Evolutionary conservation across 2,113 vertebrate species (phyloP).

Genomic region (Sardina pilchardus): DNA sequence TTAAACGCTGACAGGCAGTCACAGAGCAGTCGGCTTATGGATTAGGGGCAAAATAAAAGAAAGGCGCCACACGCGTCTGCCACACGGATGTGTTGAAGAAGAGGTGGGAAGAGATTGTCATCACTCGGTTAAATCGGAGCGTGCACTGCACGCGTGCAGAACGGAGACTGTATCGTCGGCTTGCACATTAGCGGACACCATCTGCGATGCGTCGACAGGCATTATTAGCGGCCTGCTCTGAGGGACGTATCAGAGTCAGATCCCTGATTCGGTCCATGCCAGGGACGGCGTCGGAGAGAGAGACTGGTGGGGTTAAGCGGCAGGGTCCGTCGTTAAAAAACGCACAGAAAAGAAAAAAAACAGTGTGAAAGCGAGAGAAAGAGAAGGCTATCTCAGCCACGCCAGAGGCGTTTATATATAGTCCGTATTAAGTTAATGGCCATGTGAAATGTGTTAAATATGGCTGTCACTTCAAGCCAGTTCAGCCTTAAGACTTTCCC

Average conservation of each 20-base stretch:
- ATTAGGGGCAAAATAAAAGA: background rate
- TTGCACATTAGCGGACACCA: background rate
- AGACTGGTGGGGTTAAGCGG: no score
- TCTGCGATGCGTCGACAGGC: background rate
- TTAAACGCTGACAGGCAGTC: conserved; percentile 1
- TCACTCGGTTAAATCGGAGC: background rate
- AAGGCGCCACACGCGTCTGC: background rate
- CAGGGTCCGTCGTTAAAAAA: no score
- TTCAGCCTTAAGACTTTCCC: background rate
- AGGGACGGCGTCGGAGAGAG: background rate
- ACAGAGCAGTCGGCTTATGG: background rate
- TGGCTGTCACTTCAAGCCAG: background rate
- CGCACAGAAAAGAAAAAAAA: no score
- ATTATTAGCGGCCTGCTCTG: background rate
- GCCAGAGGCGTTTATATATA: background rate
- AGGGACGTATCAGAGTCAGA: background rate
- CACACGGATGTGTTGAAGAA: background rate
- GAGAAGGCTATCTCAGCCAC: no score
- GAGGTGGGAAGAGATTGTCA: background rate
- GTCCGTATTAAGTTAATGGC: background rate
- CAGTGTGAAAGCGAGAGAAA: no score
- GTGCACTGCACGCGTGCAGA: background rate
- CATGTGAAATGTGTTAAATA: background rate
- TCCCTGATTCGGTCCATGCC: background rate
- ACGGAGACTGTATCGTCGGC: background rate